Evolutionary conservation across 2,888 invertebrate species (phyloP).

Genomic region (Adelognathus sp.): DNA sequence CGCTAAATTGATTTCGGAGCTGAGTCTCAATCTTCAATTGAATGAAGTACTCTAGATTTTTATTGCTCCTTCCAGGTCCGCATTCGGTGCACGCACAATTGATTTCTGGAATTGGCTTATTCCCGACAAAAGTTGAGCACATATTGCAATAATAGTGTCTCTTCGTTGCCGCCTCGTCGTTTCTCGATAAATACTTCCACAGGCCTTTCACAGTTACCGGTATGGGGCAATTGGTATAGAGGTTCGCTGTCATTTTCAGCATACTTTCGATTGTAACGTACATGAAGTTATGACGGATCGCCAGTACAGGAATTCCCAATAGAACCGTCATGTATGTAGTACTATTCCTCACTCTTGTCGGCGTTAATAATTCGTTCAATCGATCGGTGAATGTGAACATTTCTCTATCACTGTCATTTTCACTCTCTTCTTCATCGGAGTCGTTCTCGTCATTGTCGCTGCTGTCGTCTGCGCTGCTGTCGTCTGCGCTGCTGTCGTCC

Average conservation of each 20-base stretch:
- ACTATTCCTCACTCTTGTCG: background rate
- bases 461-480: background rate
- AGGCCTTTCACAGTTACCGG: background rate
- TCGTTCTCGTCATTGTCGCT: background rate
- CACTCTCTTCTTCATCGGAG: background rate
- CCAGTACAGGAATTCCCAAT: background rate
- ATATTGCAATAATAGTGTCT: background rate
- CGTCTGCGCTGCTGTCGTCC: background rate
- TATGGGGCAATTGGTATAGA: background rate
- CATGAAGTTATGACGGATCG: background rate
- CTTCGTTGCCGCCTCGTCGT: background rate
- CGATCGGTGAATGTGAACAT: background rate
- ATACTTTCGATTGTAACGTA: background rate
- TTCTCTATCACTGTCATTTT: background rate
- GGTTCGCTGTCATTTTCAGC: background rate
- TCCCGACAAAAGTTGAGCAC: background rate
- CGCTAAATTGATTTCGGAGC: background rate
- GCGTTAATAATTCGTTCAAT: background rate
- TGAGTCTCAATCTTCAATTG: background rate
- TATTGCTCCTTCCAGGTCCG: background rate
- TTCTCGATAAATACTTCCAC: slow-evolving; percentile 4
- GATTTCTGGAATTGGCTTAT: background rate
- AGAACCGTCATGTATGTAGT: background rate
- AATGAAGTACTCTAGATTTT: background rate
- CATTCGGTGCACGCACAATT: background rate